Evolutionary conservation across 1,140 invertebrate species (phyloP).

Genomic region (Tetranychus urticae): DNA sequence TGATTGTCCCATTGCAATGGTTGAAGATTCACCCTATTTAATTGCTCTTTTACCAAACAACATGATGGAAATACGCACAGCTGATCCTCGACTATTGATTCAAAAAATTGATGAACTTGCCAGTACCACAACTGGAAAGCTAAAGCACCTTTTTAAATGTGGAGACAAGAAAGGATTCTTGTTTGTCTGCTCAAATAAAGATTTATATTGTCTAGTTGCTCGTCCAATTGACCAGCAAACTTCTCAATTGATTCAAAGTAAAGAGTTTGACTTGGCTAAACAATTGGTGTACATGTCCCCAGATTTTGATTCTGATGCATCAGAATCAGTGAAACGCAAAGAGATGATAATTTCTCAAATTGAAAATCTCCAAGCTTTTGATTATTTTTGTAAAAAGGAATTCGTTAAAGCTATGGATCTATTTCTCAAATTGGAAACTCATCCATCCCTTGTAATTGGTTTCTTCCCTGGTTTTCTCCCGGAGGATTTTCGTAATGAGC

Average conservation of each 20-base stretch:
- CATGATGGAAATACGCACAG: conserved; percentile 51
- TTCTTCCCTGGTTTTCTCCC: conserved; percentile 71
- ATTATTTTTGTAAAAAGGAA: conserved; percentile 63
- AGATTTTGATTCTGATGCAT: neutral
- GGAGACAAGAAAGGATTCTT: conserved; percentile 32
- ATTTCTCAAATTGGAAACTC: conserved; percentile 63
- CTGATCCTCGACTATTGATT: conserved; percentile 40
- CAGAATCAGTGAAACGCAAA: conserved; percentile 31
- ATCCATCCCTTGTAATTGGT: conserved; percentile 80
- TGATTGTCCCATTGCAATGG: conserved; percentile 22
- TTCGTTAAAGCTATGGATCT: conserved; percentile 72
- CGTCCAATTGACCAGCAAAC: conserved; percentile 57
- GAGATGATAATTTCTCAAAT: conserved; percentile 56
- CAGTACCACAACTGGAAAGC: neutral
- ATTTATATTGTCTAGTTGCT: conserved; percentile 58
- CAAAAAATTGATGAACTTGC: conserved; percentile 38
- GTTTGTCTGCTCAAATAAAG: conserved; percentile 57
- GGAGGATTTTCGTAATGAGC: conserved; percentile 29
- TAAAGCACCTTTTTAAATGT: conserved; percentile 8
- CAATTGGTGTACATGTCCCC: conserved; percentile 43
- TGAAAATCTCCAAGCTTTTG: conserved; percentile 64
- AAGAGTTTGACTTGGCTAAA: conserved; percentile 80
- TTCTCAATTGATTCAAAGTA: conserved; percentile 49
- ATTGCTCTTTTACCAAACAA: conserved; percentile 42
- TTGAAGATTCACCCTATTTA: conserved; percentile 68